Conservation (phyloP, 2,113 vertebrate genomes). For the Synodontis membranacea region DNA sequence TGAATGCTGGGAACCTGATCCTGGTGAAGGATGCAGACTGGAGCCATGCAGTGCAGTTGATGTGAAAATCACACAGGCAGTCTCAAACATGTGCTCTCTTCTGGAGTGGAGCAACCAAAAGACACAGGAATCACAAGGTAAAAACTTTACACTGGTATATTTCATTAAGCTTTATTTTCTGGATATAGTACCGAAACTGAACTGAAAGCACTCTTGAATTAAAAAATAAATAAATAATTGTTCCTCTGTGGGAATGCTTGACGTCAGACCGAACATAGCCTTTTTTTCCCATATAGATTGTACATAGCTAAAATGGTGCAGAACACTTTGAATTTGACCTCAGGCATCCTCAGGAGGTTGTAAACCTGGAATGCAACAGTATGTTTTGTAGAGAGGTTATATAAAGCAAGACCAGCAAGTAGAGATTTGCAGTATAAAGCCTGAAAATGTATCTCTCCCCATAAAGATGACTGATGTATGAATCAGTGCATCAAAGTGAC, state of each 20-base stretch:
- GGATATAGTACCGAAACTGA: background rate
- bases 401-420: background rate
- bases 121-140: conserved; percentile 53
- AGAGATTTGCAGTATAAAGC: background rate
- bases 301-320: background rate
- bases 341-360: background rate
- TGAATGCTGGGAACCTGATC: conserved; percentile 1
- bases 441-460: background rate
- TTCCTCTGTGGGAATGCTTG: conserved; percentile 9
- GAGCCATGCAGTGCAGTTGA: conserved; percentile 13
- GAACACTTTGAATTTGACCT: background rate
- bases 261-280: background rate
- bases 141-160: conserved; percentile 6
- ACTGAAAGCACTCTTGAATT: background rate
- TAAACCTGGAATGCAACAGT: background rate
- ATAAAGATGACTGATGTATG: background rate
- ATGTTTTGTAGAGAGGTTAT: background rate
- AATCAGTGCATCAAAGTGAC: too few relatives aligned
- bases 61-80: conserved; percentile 69
- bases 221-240: too few relatives aligned
- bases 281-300: too few relatives aligned
- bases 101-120: conserved; percentile 74
- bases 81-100: conserved; percentile 77
- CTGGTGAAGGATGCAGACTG: background rate
- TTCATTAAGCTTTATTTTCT: background rate